Evolutionary conservation across 2,888 invertebrate genomes (phyloP), one percentile per base, ranked within the genome.

Genomic region (Bimastos eiseni): DNA sequence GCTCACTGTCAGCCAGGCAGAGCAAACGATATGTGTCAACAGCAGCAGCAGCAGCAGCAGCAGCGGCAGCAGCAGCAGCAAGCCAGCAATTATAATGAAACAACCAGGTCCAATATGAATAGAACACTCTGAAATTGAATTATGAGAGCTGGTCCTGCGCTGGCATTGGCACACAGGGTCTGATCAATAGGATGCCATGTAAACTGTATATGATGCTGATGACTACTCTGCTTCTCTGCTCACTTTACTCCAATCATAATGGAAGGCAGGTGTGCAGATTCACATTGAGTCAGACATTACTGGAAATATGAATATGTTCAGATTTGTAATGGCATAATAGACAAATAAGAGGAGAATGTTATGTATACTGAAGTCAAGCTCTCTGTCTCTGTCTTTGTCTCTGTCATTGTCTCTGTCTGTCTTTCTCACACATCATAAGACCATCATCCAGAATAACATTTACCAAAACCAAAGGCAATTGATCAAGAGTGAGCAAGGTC

Each of bases 181-280:
- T 86, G 86, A 86, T 36, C 86, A 86, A 86, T 86, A 86, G 86
- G 36, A 86, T 86, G 86, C 33, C 86, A 86, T 36, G 86, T n/a
- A 70, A 30, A 70, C 70, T 70, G n/a, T 70, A 70, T 70, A 70
- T n/a, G 70, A 70, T n/a, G n/a, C n/a, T n/a, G n/a, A n/a, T 70
- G 70, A 70, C 70, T 70, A 70, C 70, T 30, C 70, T 70, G 70
- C n/a, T 70, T 36, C 86, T 36, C 37, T 86, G 86, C 37, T 37
- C 34, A 86, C 86, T 86, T 86, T 36, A 86, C 86, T 86, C 36
- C 37, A 36, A 86, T 86, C 36, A 37, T 37, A 86, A 37, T 86
- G 86, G 86, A 34, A 37, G 86, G 86, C 86, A 86, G 86, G 34
- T 86, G 86, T 37, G 86, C 86, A 86, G 34, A 37, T 70, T 70